Evolutionary conservation across 2,797 vertebrate genomes (phyloP).

Genomic region (Cynopterus sphinx): DNA sequence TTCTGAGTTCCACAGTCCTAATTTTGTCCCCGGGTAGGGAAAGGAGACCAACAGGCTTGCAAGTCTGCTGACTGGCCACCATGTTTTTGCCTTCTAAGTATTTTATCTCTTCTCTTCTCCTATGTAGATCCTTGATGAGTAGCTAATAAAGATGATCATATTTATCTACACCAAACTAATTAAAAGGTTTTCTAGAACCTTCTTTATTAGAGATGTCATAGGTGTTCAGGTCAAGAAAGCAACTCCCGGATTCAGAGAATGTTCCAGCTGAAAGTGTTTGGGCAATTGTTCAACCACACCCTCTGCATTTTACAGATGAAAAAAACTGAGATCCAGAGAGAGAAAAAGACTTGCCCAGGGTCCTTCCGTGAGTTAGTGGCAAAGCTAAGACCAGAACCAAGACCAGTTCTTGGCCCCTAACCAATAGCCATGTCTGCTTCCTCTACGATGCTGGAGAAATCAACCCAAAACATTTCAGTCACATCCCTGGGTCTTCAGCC

Average conservation of each 20-base stretch:
- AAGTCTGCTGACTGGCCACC: not conserved
- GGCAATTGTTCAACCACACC: not conserved
- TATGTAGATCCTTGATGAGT: not conserved
- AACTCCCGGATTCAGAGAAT: not conserved
- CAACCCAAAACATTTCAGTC: not conserved
- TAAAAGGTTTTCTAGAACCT: not conserved
- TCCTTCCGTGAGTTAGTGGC: not conserved
- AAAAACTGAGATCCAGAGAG: not conserved
- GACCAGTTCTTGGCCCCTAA: not conserved
- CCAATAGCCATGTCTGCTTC: not conserved
- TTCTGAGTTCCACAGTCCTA: not conserved
- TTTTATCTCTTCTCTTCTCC: not conserved
- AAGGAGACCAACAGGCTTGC: not conserved
- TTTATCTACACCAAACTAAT: not conserved
- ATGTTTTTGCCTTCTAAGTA: not conserved
- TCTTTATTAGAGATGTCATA: not conserved
- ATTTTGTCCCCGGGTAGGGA: not conserved
- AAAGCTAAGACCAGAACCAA: not conserved
- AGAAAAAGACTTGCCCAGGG: not conserved
- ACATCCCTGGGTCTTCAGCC: not conserved
- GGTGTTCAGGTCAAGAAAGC: not conserved
- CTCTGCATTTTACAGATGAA: not conserved
- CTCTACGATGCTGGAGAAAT: not conserved
- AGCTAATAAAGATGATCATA: not conserved
- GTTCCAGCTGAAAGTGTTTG: not conserved